Base-by-base conservation (phyloP, 2,797 vertebrate species). In the Melanotaenia pygmaea region DNA sequence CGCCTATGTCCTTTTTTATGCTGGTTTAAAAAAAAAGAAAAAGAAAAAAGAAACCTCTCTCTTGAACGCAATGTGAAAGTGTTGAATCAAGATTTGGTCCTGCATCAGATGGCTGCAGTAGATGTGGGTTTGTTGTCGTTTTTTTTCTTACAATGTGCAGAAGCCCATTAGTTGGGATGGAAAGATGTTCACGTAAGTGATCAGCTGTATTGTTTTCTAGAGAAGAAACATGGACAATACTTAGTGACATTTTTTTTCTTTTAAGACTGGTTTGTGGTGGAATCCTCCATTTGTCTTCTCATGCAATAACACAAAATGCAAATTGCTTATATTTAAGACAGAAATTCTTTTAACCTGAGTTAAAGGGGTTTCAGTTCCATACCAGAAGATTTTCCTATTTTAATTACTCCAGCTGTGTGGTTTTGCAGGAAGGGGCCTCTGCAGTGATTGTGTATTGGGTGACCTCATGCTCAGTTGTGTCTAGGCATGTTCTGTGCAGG, bases 1-100 rank as follows among this genome's bases (percentile, higher is more conserved):
- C 47, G 65, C 14, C 61, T 72, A 38, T 68, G 37, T 77, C 69
- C 35, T 37, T 37, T 37, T 37, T 37, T 37, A 37, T 37, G 35
- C 8, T 37, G 35, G 8, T 37, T 37, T 37, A 34, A 7, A 8
- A 37, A 8, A 37, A 9, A 37, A 75, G 38, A 37, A 37, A 50
- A 45, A 43, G 65, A 37, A 16, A 37, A 77, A 77, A 75, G 24
- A 26, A 26, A 26, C 24, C 24, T 26, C 24, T 26, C 45, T 50
- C 35, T 61, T 67, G 8, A 62, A 11, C 35, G 37, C 70, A 67
- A 5, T 63, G 10, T 32, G 24, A 32, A 37, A 37, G 35, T 37
- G 35, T 37, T 12, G 35, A 37, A 37, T 37, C 9, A 37, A 37
- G 10, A 37, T 37, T 37, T 37, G 35, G 35, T 37, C 10, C 9